Percentiles rank a stretch among this genome's conserved stretches.
These are phyloP conservation scores for Eurytemora carolleeae DNA, from an alignment of 1,140 invertebrate genomes.

Conservation along the genomic window DNA sequence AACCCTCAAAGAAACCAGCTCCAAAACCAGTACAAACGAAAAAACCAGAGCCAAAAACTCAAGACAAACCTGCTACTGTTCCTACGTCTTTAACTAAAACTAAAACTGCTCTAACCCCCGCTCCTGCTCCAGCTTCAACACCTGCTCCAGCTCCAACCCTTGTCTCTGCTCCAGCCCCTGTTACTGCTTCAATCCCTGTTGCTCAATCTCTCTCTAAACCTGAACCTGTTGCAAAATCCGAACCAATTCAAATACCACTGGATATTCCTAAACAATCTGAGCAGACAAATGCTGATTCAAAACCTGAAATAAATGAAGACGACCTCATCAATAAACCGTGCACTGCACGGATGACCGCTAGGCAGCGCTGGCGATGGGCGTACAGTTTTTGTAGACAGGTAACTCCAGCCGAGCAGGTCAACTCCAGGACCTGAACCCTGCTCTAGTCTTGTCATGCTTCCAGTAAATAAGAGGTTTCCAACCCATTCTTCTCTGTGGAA, in stretches of 20 bases:
- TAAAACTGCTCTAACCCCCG: not conserved
- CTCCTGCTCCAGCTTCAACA: not conserved
- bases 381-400: constrained; percentile 5
- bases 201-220: too few species aligned
- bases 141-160: not conserved
- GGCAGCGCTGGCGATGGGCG: constrained; percentile 9
- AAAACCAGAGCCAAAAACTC: not conserved
- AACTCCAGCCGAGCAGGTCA: not conserved
- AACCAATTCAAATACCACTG: not conserved
- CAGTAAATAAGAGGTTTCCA: too few species aligned
- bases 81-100: not conserved
- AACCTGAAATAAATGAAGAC: not conserved
- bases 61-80: not conserved
- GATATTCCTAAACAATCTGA: not conserved
- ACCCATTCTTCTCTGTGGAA: too few species aligned
- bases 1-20: not conserved
- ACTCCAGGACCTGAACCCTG: too few species aligned
- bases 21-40: not conserved
- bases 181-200: too few species aligned
- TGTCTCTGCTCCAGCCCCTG: not conserved
- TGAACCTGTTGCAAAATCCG: too few species aligned
- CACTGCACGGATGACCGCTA: constrained; percentile 3
- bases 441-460: too few species aligned
- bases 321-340: not conserved
- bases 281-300: not conserved